Conservation (phyloP, 2,113 vertebrate species). For the Lagopus leucura region DNA sequence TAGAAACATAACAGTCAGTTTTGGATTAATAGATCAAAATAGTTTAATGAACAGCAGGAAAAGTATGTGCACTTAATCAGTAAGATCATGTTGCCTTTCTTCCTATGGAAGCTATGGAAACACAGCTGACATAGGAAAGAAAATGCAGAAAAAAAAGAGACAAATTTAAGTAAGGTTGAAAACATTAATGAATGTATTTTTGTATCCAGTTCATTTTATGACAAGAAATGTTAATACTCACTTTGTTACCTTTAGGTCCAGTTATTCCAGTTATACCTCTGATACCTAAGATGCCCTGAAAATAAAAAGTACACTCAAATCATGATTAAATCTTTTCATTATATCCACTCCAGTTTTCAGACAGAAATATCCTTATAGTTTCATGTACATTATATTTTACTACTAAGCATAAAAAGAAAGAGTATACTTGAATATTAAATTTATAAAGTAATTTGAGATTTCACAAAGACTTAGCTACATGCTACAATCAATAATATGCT, state of each 20-base stretch:
- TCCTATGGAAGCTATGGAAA: neutral
- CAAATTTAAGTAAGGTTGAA: neutral
- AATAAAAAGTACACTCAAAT: slow-evolving; percentile 35
- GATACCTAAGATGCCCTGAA: slow-evolving; percentile 89
- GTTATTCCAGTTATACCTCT: slow-evolving; percentile 89
- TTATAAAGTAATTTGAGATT: neutral
- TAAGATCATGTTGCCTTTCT: neutral
- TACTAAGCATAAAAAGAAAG: neutral
- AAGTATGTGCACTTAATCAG: neutral
- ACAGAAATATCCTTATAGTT: neutral
- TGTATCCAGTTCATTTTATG: neutral
- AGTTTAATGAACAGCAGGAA: neutral
- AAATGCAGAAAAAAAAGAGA: neutral
- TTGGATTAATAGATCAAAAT: neutral
- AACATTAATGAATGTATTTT: neutral
- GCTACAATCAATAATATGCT: neutral
- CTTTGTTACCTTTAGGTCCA: slow-evolving; percentile 90
- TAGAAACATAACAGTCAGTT: neutral
- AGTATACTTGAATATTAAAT: neutral
- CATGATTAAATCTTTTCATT: neutral
- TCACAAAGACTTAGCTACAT: neutral
- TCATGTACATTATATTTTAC: neutral
- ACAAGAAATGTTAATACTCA: slow-evolving; percentile 70
- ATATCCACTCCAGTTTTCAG: neutral
- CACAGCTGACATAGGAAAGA: neutral